Conservation (phyloP, 64 coral and sea anemone species). For the Dendrophyllia cribrosa region DNA sequence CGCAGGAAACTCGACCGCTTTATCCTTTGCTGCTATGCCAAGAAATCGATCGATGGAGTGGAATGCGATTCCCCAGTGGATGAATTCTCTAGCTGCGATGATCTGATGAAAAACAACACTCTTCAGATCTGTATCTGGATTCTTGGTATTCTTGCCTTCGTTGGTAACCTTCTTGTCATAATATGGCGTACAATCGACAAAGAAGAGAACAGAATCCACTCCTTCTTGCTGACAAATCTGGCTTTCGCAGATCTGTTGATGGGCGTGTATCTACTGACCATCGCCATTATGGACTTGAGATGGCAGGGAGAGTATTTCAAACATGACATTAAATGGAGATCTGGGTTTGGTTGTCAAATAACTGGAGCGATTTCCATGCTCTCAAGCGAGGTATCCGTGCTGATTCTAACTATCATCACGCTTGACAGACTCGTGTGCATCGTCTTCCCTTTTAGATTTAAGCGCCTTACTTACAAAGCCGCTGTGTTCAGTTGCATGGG, state of each 20-base stretch:
- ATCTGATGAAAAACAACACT: constrained; percentile 56
- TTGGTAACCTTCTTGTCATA: constrained; percentile 23
- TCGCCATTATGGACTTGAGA: constrained; percentile 16
- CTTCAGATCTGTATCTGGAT: constrained; percentile 36
- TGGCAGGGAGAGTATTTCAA: constrained; percentile 55
- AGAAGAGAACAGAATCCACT: constrained; percentile 1
- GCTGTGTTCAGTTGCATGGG: not conserved
- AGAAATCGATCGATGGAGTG: constrained; percentile 18
- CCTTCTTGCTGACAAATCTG: constrained; percentile 33
- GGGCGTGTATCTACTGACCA: constrained; percentile 41
- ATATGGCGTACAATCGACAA: not conserved
- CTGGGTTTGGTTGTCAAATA: constrained; percentile 21
- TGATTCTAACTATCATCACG: constrained; percentile 28
- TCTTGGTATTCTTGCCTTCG: not conserved
- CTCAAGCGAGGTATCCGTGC: constrained; percentile 32
- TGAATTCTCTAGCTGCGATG: constrained; percentile 56
- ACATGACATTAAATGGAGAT: constrained; percentile 48
- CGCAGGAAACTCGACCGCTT: constrained; percentile 39
- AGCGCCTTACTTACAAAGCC: not conserved
- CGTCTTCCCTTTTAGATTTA: constrained; percentile 32
- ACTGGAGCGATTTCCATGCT: constrained; percentile 40
- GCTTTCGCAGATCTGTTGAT: constrained; percentile 42
- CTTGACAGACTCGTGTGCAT: constrained; percentile 26
- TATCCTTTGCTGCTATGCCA: constrained; percentile 58
- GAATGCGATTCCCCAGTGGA: constrained; percentile 40